phyloP scores from a whole-genome alignment of 2,888 invertebrate genomes.

The Cremastinae sp. region DNA sequence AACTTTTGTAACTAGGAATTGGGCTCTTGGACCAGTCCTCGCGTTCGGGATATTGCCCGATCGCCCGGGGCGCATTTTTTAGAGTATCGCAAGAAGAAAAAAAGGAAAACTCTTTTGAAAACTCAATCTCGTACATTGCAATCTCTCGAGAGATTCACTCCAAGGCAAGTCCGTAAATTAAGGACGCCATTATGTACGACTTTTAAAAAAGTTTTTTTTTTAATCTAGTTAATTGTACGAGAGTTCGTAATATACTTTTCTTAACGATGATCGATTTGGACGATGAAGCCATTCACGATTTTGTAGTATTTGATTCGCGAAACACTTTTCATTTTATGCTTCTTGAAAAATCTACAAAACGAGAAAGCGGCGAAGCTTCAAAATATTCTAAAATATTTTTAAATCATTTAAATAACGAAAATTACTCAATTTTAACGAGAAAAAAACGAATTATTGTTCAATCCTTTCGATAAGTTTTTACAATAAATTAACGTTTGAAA shows the following conservation, averaged over 20 bases:
- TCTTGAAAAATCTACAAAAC: too few species aligned
- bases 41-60: conserved; percentile 8
- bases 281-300: background rate
- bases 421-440: too few species aligned
- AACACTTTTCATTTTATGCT: background rate
- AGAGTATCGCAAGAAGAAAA: conserved; percentile 18
- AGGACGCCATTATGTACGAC: conserved; percentile 22
- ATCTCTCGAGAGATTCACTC: background rate
- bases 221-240: conserved; percentile 27
- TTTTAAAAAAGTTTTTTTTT: conserved; percentile 14
- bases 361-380: too few species aligned
- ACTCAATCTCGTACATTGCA: conserved; percentile 36
- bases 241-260: background rate
- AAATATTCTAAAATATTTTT: too few species aligned
- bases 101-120: conserved; percentile 19
- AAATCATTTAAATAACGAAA: too few species aligned
- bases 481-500: background rate
- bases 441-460: too few species aligned
- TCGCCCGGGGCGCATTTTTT: conserved; percentile 33
- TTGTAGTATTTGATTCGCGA: background rate
- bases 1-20: conserved; percentile 16
- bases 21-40: background rate
- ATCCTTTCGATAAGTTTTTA: too few species aligned
- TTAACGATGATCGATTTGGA: background rate
- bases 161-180: conserved; percentile 8